Evolutionary conservation across 37 sponge, comb jelly and placozoan genomes (phyloP), one percentile per base, ranked within the genome.

Genomic region (Spongilla lacustris): DNA sequence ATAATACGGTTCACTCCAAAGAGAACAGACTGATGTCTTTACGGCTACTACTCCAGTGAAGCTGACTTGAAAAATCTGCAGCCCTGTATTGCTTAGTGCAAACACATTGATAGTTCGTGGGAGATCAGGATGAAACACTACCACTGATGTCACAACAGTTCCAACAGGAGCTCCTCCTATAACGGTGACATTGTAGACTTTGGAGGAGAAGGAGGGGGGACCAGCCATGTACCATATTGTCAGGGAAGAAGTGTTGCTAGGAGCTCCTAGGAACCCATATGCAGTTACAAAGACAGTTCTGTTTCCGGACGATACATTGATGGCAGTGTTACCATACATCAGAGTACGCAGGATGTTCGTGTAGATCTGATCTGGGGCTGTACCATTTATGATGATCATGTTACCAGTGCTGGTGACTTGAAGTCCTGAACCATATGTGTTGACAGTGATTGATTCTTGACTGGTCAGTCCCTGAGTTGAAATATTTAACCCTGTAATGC

Each of bases 311-410:
- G 67, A 80, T 24, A 89, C 87, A 58, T 85, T 74, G 19, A 85
- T 83, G 11, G 75, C 71, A 0, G 38, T 71, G 73, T 89, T 78
- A 37, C 82, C 81, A 71, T 93, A 93, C 0, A 80, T 78, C 68
- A 93, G 84, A 12, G 86, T 69, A n/a, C 93, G 85, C 2, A 93
- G 49, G 4, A 93, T 36, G 17, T 32, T 72, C 8, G 75, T 70
- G 50, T 93, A 93, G 30, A 33, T 29, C 14, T 67, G 32, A 68
- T 79, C 22, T 33, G 76, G 2, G 2, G 83, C 86, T 17, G 36
- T 80, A 66, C 93, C 93, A 12, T 25, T 41, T 0, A 93, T 49
- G 1, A n/a, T 19, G 24, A 93, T 79, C 26, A 31, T 12, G 22
- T 66, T 37, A 21, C 17, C 25, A 50, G 25, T 66, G 35, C 13